These are phyloP conservation scores for Sebastes umbrosus DNA, from an alignment of 2,797 vertebrate genomes.

Conservation along the genomic window DNA sequence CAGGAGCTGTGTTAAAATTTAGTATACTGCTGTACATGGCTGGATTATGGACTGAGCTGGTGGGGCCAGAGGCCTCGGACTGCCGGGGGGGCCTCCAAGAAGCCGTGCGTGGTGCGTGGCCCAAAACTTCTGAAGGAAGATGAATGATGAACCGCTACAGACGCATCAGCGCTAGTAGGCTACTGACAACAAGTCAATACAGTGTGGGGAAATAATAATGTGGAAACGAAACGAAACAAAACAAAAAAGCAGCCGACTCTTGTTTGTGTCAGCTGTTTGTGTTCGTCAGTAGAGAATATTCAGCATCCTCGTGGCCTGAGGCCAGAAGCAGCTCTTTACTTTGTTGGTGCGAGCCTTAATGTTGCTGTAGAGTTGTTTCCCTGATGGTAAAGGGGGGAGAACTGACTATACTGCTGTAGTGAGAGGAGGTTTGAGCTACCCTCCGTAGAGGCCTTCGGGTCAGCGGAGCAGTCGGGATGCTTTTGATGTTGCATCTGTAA, in stretches of 20 bases:
- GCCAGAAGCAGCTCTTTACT: neutral
- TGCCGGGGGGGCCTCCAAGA: neutral
- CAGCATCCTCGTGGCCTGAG: neutral
- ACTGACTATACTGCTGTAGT: neutral
- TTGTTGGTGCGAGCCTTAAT: neutral
- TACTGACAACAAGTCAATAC: neutral
- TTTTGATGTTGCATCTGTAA: neutral
- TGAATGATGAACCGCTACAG: neutral
- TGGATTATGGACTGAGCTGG: neutral
- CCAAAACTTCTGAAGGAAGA: neutral
- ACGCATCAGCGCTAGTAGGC: neutral
- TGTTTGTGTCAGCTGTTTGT: constrained; percentile 30
- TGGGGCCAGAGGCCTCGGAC: neutral
- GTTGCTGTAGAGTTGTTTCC: neutral
- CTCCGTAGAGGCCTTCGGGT: neutral
- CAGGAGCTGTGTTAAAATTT: neutral
- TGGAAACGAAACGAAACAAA: neutral
- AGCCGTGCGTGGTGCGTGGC: neutral
- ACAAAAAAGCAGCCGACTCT: neutral
- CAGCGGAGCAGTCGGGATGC: neutral
- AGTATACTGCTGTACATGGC: neutral
- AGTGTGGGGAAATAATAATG: neutral
- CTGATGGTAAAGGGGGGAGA: neutral
- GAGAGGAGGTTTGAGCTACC: neutral
- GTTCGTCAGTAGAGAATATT: constrained; percentile 1